These are phyloP conservation scores for Zygothrica quintamaculata DNA, from an alignment of 2,888 invertebrate genomes.

Conservation along the genomic window DNA sequence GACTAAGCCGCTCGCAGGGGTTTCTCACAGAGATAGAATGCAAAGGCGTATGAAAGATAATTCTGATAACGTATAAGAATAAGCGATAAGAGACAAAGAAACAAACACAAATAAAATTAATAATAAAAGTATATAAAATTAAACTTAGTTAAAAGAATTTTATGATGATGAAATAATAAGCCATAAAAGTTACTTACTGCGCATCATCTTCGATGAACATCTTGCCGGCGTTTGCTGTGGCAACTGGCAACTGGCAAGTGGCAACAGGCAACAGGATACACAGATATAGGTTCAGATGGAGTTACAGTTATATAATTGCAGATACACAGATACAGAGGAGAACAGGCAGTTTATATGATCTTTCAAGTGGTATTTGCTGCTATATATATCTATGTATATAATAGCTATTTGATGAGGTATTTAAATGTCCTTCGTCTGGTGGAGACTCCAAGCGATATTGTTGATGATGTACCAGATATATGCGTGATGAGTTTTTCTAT, in stretches of 20 bases:
- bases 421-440: slow-evolving; percentile 12
- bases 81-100: slow-evolving; percentile 3
- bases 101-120: not conserved
- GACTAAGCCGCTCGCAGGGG: no score
- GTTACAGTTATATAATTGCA: no score
- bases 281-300: slow-evolving; percentile 12
- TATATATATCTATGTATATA: no score
- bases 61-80: slow-evolving; percentile 8
- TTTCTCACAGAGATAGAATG: no score
- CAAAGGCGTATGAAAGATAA: not conserved
- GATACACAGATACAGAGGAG: no score
- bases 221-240: slow-evolving; percentile 49
- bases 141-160: slow-evolving; percentile 2
- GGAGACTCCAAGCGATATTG: slow-evolving; percentile 29
- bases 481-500: slow-evolving; percentile 5
- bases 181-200: slow-evolving; percentile 81
- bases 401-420: slow-evolving; percentile 11
- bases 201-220: slow-evolving; percentile 84
- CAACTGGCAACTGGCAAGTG: slow-evolving; percentile 25
- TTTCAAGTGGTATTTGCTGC: no score
- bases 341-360: no score
- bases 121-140: no score
- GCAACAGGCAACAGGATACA: slow-evolving; percentile 16
- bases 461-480: slow-evolving; percentile 28
- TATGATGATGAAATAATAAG: not conserved